Evolutionary conservation across 1,140 invertebrate genomes (phyloP), one percentile per base, ranked within the genome.

Genomic region (Brachionus calyciflorus): DNA sequence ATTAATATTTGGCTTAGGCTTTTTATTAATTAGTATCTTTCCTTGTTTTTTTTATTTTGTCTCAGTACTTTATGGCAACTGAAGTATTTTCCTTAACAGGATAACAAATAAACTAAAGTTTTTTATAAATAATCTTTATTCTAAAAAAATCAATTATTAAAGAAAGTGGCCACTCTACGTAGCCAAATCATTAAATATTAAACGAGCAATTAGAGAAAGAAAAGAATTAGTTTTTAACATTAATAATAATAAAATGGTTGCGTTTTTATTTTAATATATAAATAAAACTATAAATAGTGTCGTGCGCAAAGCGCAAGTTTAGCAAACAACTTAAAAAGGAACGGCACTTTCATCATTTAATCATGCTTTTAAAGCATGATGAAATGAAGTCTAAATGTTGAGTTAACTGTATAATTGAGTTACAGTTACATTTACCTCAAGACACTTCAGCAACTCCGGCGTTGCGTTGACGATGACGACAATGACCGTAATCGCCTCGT

Each of bases 141-240:
- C n/a, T n/a, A n/a, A n/a, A n/a, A n/a, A n/a, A n/a, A n/a, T n/a
- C n/a, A n/a, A n/a, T n/a, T n/a, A n/a, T n/a, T n/a, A n/a, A n/a
- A 55, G 51, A 55, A 55, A 55, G 51, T 55, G 51, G 51, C 51
- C 51, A 55, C 51, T 55, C 51, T 55, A 55, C 24, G 51, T 55
- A 55, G 51, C 51, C 51, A 55, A 55, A 55, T 55, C 21, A 14
- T 55, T 55, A 55, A 21, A 55, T 55, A 28, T 7, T 28, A 26
- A 55, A 55, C 24, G 51, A 26, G 24, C 24, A 55, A 55, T 28
- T 55, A 55, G 21, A 55, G 30, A 26, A 55, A 55, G n/a, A 21
- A 55, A 28, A 55, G 30, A 55, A 55, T 55, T 21, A 55, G 21
- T 21, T 55, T 55, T 55, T 55, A 28, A 55, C n/a, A n/a, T n/a